Percentiles rank a stretch among this genome's conserved stretches.
phyloP scores from a whole-genome alignment of 2,113 vertebrate species.

The Macrotus californicus region DNA sequence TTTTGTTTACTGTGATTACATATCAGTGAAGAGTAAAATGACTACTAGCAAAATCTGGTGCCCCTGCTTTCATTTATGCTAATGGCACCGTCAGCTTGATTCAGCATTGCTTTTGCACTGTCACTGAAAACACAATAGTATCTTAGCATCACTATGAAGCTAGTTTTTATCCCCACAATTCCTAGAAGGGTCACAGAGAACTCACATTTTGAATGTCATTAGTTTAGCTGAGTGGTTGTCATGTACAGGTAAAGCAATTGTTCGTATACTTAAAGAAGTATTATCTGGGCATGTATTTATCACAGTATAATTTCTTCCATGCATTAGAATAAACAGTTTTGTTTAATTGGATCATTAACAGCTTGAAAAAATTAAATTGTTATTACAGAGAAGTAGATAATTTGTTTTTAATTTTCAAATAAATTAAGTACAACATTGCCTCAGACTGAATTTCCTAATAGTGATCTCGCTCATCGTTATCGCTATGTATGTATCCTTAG shows the following conservation, averaged over 20 bases:
- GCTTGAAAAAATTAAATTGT: slow-evolving; percentile 63
- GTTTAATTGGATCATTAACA: slow-evolving; percentile 67
- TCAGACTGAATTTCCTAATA: slow-evolving; percentile 48
- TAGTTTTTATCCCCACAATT: not conserved
- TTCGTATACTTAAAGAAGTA: not conserved
- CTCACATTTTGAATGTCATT: not conserved
- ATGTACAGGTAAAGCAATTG: not conserved
- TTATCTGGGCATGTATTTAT: not conserved
- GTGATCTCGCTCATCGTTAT: not conserved
- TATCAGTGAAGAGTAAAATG: not conserved
- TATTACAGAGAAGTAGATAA: slow-evolving; percentile 59
- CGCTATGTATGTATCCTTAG: not conserved
- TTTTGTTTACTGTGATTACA: not conserved
- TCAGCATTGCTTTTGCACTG: not conserved
- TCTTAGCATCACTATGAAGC: not conserved
- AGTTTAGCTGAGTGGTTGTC: not conserved
- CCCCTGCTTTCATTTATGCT: not conserved
- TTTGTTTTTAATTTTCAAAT: slow-evolving; percentile 72
- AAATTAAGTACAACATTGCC: slow-evolving; percentile 56
- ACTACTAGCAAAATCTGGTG: not conserved
- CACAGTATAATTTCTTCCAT: slow-evolving; percentile 14
- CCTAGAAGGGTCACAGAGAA: not conserved
- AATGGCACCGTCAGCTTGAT: not conserved
- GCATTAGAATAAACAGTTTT: slow-evolving; percentile 52
- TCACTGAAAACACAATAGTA: not conserved